Conservation (phyloP, 2,797 vertebrate genomes). For the Pyrocephalus nanus region DNA sequence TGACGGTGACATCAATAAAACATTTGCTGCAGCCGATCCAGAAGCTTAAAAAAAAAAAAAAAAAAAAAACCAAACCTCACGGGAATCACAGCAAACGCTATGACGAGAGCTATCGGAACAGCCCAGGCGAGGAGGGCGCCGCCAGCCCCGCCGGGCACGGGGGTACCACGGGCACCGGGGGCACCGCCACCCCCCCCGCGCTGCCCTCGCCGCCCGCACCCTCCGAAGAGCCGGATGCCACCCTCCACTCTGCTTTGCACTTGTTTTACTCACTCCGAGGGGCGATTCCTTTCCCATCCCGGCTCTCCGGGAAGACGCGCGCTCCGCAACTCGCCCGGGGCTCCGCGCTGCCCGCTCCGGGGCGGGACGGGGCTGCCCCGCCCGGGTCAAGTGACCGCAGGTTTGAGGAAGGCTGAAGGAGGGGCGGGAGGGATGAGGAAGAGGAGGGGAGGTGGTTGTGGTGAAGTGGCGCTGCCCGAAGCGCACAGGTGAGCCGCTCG, state of each 20-base stretch:
- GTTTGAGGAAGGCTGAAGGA: not conserved
- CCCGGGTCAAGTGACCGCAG: not conserved
- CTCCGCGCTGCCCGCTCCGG: not conserved
- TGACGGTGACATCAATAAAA: not conserved
- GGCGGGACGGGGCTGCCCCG: not conserved
- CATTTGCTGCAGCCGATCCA: not conserved
- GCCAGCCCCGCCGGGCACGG: not conserved
- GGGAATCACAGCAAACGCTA: not conserved
- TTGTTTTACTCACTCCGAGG: not conserved
- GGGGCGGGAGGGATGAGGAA: not conserved
- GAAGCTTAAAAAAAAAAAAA: not conserved
- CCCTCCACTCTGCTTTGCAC: not conserved
- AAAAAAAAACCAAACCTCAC: no score
- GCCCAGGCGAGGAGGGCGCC: not conserved
- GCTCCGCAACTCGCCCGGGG: not conserved
- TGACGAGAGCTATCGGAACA: fast-evolving
- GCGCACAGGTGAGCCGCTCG: not conserved
- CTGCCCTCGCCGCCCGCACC: not conserved
- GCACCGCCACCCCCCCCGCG: not conserved
- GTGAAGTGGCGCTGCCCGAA: not conserved
- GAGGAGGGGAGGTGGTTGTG: not conserved
- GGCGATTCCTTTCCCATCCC: not conserved
- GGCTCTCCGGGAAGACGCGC: not conserved
- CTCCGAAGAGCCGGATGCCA: not conserved
- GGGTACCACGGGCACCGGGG: not conserved